Percentiles rank a stretch among this genome's conserved stretches.
Conservation (phyloP, 2,797 vertebrate genomes). For the Poeciliopsis presidionis region DNA sequence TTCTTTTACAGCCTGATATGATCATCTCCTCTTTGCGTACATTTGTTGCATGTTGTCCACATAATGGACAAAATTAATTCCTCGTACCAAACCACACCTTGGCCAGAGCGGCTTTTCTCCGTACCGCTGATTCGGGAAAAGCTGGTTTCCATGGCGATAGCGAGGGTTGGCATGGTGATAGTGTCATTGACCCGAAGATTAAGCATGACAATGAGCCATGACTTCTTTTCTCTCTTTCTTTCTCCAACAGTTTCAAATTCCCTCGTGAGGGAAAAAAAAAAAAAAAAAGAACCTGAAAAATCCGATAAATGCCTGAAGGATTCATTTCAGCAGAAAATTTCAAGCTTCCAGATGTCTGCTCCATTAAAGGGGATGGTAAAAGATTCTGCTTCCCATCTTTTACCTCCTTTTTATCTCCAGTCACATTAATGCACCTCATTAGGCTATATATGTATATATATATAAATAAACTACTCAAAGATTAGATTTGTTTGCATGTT, state of each 20-base stretch:
- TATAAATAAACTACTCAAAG: not conserved
- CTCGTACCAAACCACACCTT: slow-evolving; percentile 51
- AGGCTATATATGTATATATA: too few relatives aligned
- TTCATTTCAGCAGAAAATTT: slow-evolving; percentile 13
- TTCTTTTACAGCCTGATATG: not conserved
- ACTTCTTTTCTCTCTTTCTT: slow-evolving; percentile 33
- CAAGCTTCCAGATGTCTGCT: slow-evolving; percentile 30
- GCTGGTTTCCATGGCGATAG: slow-evolving; percentile 72
- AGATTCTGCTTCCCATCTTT: slow-evolving; percentile 29
- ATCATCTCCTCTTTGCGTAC: slow-evolving; percentile 29
- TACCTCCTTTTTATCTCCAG: not conserved
- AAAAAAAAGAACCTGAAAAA: slow-evolving; percentile 10
- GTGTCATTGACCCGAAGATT: slow-evolving; percentile 77
- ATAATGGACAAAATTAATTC: not conserved
- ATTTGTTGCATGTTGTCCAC: slow-evolving; percentile 35
- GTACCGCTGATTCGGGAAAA: slow-evolving; percentile 67
- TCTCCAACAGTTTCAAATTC: slow-evolving; percentile 55
- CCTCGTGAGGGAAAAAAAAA: slow-evolving; percentile 17
- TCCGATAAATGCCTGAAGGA: slow-evolving; percentile 63
- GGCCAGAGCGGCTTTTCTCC: slow-evolving; percentile 49
- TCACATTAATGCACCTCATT: not conserved
- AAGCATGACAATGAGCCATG: slow-evolving; percentile 74
- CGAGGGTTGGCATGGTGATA: slow-evolving; percentile 76
- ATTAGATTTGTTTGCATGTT: not conserved
- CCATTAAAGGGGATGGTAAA: slow-evolving; percentile 48